Evolutionary conservation across 2,797 vertebrate species (phyloP), one percentile per base, ranked within the genome.

Genomic region (Enteromius mattozi): DNA sequence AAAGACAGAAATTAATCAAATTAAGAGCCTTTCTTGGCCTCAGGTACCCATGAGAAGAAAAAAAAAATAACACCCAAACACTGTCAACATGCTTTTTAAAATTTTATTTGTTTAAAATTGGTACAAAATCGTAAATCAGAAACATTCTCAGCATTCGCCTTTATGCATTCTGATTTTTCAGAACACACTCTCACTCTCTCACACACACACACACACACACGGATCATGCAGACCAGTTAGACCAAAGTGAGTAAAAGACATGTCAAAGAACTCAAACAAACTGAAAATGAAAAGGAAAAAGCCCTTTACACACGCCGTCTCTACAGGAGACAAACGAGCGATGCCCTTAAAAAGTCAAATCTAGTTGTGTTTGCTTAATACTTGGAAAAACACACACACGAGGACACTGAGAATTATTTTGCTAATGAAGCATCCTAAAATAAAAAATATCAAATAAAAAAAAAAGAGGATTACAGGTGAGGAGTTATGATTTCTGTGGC

Each of bases 71-170:
- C 6, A 49, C 40, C 9, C 27, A 61, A 5, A 78, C 6, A 45
- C 27, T 37, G 65, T 65, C 30, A 78, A 51, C 21, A 59, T 65
- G 70, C 65, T 84, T 83, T 93, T 93, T 90, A 91, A 90, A 88
- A 92, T 90, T 95, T 95, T 95, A 95, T 95, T 84, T 95, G 91
- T 95, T 95, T 93, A 94, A 95, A 95, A 91, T 93, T 87, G 86
- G 93, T 95, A 95, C 93, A 95, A 96, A 91, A 91, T 88, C 90
- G 90, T 91, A 90, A 70, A 91, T 91, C 93, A 89, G 88, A 93
- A 94, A 94, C 92, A 93, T 94, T 93, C 89, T 88, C 92, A 91
- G 91, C 88, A 91, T 93, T 92, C 40, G 89, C 90, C 88, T 91
- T 92, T 88, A 92, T 88, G 90, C 91, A 89, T 86, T 79, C 88